Evolutionary conservation across 2,113 vertebrate genomes (phyloP), one percentile per base, ranked within the genome.

Genomic region (Neoarius graeffei): DNA sequence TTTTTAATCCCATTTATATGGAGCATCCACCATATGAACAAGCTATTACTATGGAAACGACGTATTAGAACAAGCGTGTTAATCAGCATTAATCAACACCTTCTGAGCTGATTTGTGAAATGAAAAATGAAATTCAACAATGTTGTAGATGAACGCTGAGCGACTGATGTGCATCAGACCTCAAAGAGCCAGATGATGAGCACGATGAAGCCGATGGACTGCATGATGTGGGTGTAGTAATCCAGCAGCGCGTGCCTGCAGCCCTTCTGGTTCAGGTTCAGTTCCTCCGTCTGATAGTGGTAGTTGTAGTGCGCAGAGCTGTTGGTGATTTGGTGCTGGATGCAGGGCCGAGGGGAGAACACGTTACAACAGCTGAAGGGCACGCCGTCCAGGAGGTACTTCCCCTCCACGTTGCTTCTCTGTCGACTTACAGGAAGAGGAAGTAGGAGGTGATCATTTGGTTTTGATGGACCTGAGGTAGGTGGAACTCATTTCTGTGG

Each of bases 351-450:
- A 0, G 96, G 96, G 3, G 97, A 98, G 85, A 91, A 93, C 0
- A 94, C 93, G 86, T 96, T 97, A 93, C 97, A 98, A 93, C 97
- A 98, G 93, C 97, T 98, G 91, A 98, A 98, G 60, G 97, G 97
- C 0, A 97, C 96, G 0, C 94, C 93, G 8, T 97, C 96, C 91
- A 94, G 92, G 91, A 98, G 91, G 91, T 95, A 98, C 91, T 94
- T 95, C 0, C 97, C 96, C 0, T 95, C 95, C 52, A 98, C 91
- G 0, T 98, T 98, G 89, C 95, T 97, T 82, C 95, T 94, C 3
- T 97, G 90, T 0, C 95, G 96, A 77, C 97, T 98, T 93, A 71
- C 81, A 81, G 66, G 82, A 60, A 86, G 66, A 84, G 85, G 64
- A 90, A 42, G 27, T 25, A 30, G 62, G 59, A 59, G 5, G 6